Percentiles rank a stretch among this genome's conserved stretches.
Evolutionary conservation across 2,113 vertebrate genomes (phyloP).

Genomic region (Cygnus atratus): DNA sequence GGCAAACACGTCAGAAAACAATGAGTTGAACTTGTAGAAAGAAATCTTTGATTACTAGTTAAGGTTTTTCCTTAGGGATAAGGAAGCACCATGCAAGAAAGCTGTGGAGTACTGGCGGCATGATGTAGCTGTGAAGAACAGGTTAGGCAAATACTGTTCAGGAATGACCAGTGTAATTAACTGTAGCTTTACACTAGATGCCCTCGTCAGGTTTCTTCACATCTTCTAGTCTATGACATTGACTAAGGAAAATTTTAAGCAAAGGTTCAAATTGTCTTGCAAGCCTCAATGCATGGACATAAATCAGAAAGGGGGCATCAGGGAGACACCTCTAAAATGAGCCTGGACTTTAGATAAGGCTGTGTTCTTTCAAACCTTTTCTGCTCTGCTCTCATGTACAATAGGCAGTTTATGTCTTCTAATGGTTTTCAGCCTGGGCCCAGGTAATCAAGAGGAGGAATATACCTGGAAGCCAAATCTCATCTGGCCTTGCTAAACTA

Average conservation of each 20-base stretch:
- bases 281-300: not conserved
- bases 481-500: not conserved
- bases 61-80: not conserved
- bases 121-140: not conserved
- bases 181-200: not conserved
- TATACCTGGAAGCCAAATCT: not conserved
- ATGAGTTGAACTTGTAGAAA: not conserved
- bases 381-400: not conserved
- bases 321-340: not conserved
- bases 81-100: not conserved
- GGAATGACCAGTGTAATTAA: not conserved
- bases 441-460: not conserved
- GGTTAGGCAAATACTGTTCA: not conserved
- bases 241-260: not conserved
- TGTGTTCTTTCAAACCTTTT: not conserved
- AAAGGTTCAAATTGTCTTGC: not conserved
- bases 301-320: not conserved
- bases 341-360: not conserved
- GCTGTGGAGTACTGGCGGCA: not conserved
- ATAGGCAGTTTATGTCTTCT: not conserved
- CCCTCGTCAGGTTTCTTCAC: not conserved
- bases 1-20: not conserved
- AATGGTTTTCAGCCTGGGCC: not conserved
- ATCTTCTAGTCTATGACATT: not conserved
- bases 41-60: not conserved